These are phyloP conservation scores for Temnothorax ravouxi DNA, from an alignment of 2,888 invertebrate species.

Conservation along the genomic window DNA sequence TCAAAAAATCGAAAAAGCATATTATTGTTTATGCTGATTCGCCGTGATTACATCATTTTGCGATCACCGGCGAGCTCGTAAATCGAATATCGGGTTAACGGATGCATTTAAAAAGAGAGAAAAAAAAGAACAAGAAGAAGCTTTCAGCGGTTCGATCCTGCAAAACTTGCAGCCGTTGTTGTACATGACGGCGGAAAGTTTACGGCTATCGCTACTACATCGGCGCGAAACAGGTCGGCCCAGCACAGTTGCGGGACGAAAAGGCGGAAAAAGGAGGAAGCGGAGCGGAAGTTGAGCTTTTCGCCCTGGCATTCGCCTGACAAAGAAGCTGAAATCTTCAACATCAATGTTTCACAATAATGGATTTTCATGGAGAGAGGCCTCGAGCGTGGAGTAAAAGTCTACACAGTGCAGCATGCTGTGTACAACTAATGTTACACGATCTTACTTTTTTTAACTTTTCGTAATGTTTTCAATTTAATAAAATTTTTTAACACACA, in stretches of 20 bases:
- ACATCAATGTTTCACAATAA: constrained; percentile 69
- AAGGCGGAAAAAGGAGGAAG: constrained; percentile 46
- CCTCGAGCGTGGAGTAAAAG: constrained; percentile 15
- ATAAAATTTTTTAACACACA: neutral
- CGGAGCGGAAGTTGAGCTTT: constrained; percentile 64
- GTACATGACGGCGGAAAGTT: constrained; percentile 62
- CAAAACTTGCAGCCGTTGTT: constrained; percentile 55
- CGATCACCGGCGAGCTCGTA: constrained; percentile 51
- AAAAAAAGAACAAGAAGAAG: constrained; percentile 59
- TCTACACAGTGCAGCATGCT: neutral
- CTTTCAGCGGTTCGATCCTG: constrained; percentile 59
- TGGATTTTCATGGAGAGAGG: constrained; percentile 54
- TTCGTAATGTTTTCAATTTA: neutral
- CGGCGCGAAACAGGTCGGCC: constrained; percentile 27
- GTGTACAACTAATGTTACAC: neutral
- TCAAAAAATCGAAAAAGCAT: constrained; percentile 32
- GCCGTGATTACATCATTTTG: constrained; percentile 47
- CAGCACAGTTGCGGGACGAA: neutral
- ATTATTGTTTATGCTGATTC: neutral
- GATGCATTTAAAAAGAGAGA: neutral
- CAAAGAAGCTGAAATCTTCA: constrained; percentile 69
- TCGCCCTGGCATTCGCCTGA: constrained; percentile 53
- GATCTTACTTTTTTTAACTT: neutral
- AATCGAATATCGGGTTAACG: constrained; percentile 62
- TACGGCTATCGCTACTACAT: constrained; percentile 63